These are phyloP conservation scores for Leptatherina wallacei DNA, from an alignment of 2,797 vertebrate species.

Conservation along the genomic window DNA sequence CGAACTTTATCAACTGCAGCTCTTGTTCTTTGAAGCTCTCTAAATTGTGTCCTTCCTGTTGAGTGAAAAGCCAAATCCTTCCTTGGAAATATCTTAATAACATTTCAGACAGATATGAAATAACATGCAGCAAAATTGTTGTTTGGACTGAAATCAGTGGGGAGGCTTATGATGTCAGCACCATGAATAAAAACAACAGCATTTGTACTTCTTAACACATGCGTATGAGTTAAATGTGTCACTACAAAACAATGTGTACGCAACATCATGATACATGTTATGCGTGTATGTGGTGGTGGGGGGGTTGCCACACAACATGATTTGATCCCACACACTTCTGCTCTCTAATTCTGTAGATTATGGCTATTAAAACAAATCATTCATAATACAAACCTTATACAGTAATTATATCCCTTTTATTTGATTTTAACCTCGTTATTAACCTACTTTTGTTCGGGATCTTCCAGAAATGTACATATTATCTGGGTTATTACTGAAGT, in stretches of 20 bases:
- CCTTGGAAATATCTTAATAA: conserved; percentile 13
- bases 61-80: conserved; percentile 9
- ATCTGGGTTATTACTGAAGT: neutral
- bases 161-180: conserved; percentile 20
- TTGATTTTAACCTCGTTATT: conserved; percentile 1
- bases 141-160: conserved; percentile 23
- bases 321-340: conserved; percentile 21
- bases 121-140: conserved; percentile 21
- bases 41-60: neutral
- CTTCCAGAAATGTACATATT: conserved; percentile 20
- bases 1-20: neutral
- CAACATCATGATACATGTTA: conserved; percentile 10
- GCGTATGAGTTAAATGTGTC: conserved; percentile 25
- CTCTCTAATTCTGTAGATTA: conserved; percentile 4
- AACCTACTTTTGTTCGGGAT: conserved; percentile 9
- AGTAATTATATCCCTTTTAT: neutral
- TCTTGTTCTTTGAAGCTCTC: neutral
- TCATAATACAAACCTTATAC: neutral
- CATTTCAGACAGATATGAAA: conserved; percentile 20
- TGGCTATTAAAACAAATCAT: neutral
- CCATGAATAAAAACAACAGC: conserved; percentile 20
- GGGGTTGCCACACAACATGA: conserved; percentile 8
- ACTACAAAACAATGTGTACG: conserved; percentile 16
- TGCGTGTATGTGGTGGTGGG: neutral
- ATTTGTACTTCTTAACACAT: conserved; percentile 20